Evolutionary conservation across 2,797 vertebrate genomes (phyloP).

Genomic region (Danio kyathit): DNA sequence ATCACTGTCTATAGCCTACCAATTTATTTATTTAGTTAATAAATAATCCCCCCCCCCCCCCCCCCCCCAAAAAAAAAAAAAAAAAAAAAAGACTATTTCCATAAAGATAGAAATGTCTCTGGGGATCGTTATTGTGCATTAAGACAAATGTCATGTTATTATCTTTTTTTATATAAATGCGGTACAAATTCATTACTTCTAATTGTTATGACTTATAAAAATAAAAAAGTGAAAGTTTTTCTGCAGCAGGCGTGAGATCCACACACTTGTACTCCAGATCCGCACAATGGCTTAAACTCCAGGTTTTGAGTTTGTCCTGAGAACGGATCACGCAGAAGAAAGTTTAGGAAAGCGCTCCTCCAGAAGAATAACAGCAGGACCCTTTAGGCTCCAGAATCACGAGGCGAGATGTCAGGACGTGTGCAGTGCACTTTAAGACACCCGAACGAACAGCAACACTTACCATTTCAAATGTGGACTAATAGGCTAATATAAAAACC

Average conservation of each 20-base stretch:
- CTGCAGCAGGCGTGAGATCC: background rate
- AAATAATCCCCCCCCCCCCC: too few species aligned
- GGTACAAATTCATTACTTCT: too few species aligned
- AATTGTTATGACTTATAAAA: too few species aligned
- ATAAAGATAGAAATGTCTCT: too few species aligned
- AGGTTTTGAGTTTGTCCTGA: slow-evolving; percentile 29
- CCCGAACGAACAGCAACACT: background rate
- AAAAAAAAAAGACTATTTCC: too few species aligned
- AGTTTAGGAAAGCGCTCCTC: slow-evolving; percentile 25
- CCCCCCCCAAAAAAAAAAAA: too few species aligned
- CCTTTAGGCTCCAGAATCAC: slow-evolving; percentile 44
- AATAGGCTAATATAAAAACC: background rate
- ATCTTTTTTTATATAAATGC: too few species aligned
- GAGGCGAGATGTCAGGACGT: slow-evolving; percentile 48
- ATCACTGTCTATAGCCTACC: too few species aligned
- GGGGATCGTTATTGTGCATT: too few species aligned
- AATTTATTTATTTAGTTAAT: too few species aligned
- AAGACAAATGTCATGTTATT: too few species aligned
- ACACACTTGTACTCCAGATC: slow-evolving; percentile 42
- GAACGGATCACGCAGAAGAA: slow-evolving; percentile 10
- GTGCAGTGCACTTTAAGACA: slow-evolving; percentile 1
- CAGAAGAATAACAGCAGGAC: slow-evolving; percentile 44
- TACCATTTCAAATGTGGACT: background rate
- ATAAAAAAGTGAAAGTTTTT: background rate
- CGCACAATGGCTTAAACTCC: slow-evolving; percentile 8